Percentiles rank a stretch among this genome's conserved stretches.
Evolutionary conservation across 2,888 invertebrate genomes (phyloP).

Genomic region (Stenotaenia linearis): DNA sequence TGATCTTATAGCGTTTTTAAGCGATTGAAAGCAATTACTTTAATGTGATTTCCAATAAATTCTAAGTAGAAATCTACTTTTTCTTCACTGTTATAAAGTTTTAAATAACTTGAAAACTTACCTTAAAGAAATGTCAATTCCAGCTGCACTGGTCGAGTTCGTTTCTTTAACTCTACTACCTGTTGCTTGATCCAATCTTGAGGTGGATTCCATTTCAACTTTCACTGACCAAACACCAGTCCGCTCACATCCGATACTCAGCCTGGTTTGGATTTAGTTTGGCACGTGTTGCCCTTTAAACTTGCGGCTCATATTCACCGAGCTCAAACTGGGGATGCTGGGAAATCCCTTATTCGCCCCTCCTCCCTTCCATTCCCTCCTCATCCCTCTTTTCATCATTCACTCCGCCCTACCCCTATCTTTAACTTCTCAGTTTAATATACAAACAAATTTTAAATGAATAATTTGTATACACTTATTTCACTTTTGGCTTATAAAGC

Average conservation of each 20-base stretch:
- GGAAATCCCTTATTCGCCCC: neutral
- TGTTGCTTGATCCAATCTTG: neutral
- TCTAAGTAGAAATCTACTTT: too few species aligned
- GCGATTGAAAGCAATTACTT: too few species aligned
- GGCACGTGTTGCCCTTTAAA: constrained; percentile 1
- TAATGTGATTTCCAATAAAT: too few species aligned
- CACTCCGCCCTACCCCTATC: neutral
- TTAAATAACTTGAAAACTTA: too few species aligned
- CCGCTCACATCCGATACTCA: neutral
- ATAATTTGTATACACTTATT: neutral
- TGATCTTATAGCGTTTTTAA: too few species aligned
- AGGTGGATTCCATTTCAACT: neutral
- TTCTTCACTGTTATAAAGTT: too few species aligned
- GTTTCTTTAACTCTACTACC: neutral
- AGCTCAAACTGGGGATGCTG: neutral
- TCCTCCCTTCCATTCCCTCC: neutral
- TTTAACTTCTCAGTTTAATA: neutral
- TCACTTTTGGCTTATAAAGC: neutral
- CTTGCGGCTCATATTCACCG: neutral
- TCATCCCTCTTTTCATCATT: neutral
- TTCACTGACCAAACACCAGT: neutral
- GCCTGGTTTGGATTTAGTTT: neutral
- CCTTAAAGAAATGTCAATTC: neutral
- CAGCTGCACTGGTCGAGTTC: neutral
- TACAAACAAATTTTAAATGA: neutral